Conservation (phyloP, 2,888 invertebrate genomes). For the Leptothorax acervorum region DNA sequence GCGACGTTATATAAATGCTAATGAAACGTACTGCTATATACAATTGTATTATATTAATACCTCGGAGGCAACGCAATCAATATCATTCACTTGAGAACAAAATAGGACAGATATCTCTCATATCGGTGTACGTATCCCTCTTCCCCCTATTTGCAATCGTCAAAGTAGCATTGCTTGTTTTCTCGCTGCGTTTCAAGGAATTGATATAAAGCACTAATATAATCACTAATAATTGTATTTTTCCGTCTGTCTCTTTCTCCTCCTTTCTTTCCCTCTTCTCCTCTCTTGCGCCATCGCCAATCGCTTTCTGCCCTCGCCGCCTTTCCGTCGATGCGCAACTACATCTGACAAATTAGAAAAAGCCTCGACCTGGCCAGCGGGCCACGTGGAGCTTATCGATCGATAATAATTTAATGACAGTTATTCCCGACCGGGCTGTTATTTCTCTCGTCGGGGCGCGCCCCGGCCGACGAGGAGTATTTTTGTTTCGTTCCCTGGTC, state of each 20-base stretch:
- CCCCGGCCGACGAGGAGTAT: conserved; percentile 65
- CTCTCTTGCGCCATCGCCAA: not conserved
- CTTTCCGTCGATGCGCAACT: conserved; percentile 64
- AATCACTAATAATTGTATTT: conserved; percentile 35
- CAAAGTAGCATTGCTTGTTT: conserved; percentile 20
- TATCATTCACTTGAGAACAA: conserved; percentile 36
- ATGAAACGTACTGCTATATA: conserved; percentile 6
- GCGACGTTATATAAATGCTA: conserved; percentile 46
- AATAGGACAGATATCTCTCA: conserved; percentile 35
- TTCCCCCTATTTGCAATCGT: conserved; percentile 15
- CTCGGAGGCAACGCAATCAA: conserved; percentile 17
- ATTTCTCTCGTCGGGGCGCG: conserved; percentile 63
- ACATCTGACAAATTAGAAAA: conserved; percentile 68
- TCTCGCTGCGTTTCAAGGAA: conserved; percentile 25
- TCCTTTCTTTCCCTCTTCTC: not conserved
- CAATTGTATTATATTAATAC: conserved; percentile 35
- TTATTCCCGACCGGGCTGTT: conserved; percentile 71
- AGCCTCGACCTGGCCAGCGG: conserved; percentile 58
- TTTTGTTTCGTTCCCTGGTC: conserved; percentile 70
- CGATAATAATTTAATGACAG: conserved; percentile 77
- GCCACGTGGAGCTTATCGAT: conserved; percentile 75
- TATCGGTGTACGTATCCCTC: conserved; percentile 10
- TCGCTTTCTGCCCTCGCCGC: conserved; percentile 35
- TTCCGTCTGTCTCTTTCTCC: not conserved
- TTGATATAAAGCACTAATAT: conserved; percentile 34